phyloP scores from a whole-genome alignment of 2,113 vertebrate genomes.

The Microtus oregoni region DNA sequence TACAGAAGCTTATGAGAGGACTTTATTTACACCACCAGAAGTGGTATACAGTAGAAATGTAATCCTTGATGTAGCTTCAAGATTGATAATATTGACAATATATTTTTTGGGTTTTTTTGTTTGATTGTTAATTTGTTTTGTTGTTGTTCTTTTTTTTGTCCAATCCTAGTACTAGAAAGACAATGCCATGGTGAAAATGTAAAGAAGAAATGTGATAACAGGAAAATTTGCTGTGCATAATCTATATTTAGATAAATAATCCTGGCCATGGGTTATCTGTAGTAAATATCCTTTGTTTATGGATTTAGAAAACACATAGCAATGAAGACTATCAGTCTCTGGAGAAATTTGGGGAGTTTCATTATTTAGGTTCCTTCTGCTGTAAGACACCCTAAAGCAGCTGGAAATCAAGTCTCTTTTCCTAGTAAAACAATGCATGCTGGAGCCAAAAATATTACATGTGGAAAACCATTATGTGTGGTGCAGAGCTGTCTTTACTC shows the following conservation, averaged over 20 bases:
- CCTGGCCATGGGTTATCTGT: background rate
- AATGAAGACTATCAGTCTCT: background rate
- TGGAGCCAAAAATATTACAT: background rate
- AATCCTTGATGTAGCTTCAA: background rate
- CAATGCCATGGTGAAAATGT: background rate
- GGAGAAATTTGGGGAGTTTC: background rate
- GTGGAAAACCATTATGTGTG: background rate
- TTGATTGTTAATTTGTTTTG: too few relatives aligned
- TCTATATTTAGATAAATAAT: background rate
- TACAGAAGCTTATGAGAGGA: accelerated
- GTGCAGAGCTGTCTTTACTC: background rate
- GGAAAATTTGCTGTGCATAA: background rate
- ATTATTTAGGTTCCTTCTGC: background rate
- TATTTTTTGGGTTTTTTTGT: background rate
- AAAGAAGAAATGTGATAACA: background rate
- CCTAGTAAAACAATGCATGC: background rate
- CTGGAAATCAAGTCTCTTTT: background rate
- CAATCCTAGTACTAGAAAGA: background rate
- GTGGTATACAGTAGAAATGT: background rate
- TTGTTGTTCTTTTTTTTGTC: too few relatives aligned
- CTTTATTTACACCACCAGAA: background rate
- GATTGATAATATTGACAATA: background rate
- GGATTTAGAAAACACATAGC: background rate
- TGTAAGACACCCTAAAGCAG: background rate
- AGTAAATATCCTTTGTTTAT: background rate